A percentile compares a stretch with the other conserved stretches of the same genome.
These are phyloP conservation scores for Antennarius striatus DNA, from an alignment of 2,113 vertebrate species.

Conservation along the genomic window DNA sequence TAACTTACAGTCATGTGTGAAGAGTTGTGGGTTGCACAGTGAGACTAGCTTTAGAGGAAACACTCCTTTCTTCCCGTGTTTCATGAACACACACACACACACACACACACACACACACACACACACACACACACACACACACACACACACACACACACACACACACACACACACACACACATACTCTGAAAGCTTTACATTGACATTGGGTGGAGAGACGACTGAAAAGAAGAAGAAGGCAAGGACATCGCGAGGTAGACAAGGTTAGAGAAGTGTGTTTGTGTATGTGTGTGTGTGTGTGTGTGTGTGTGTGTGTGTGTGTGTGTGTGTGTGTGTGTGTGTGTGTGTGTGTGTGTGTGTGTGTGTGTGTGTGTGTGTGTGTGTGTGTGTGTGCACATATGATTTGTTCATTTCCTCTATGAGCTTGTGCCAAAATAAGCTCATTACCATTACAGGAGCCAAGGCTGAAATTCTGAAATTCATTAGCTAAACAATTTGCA, in stretches of 20 bases:
- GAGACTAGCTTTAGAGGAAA: too few species aligned
- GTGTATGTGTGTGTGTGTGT: slow-evolving; percentile 1
- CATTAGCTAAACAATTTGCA: slow-evolving; percentile 68
- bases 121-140: too few species aligned
- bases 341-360: slow-evolving; percentile 2
- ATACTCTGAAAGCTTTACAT: too few species aligned
- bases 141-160: too few species aligned
- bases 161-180: too few species aligned
- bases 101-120: too few species aligned
- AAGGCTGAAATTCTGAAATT: slow-evolving; percentile 68
- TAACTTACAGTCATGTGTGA: too few species aligned
- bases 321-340: slow-evolving; percentile 1
- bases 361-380: slow-evolving; percentile 24
- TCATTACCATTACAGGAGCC: slow-evolving; percentile 72
- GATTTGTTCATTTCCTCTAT: slow-evolving; percentile 54
- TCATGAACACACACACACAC: too few species aligned
- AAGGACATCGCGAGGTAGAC: slow-evolving; percentile 23
- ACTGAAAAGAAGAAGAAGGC: neutral
- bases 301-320: slow-evolving; percentile 24
- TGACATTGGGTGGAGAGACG: too few species aligned
- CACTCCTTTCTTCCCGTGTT: too few species aligned
- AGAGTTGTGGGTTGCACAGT: too few species aligned
- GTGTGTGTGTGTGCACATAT: neutral
- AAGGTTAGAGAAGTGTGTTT: slow-evolving; percentile 34
- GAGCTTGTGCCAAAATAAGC: slow-evolving; percentile 74